Evolutionary conservation across 1,140 invertebrate genomes (phyloP).

Genomic region (Aphis gossypii): DNA sequence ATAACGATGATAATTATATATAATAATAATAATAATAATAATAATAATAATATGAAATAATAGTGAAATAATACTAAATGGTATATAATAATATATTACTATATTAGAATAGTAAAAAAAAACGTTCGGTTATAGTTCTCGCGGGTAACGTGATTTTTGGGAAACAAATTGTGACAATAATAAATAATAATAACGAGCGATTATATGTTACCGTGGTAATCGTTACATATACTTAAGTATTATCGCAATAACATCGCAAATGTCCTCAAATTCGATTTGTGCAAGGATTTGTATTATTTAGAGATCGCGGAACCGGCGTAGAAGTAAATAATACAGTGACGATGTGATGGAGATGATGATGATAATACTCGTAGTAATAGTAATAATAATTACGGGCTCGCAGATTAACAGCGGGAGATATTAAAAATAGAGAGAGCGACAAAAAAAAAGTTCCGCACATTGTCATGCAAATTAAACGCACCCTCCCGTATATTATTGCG

Average conservation of each 20-base stretch:
- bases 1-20: too few species aligned
- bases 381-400: constrained; percentile 17
- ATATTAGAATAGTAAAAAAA: neutral
- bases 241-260: too few species aligned
- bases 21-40: neutral
- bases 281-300: neutral
- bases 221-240: neutral
- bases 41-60: neutral
- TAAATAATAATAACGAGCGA: too few species aligned
- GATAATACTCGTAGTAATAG: neutral
- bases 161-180: neutral
- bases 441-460: constrained; percentile 25
- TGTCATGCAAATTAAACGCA: constrained; percentile 48
- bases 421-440: neutral
- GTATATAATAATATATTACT: neutral
- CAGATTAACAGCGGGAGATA: neutral
- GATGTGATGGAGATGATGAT: too few species aligned
- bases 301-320: neutral
- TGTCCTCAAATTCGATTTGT: neutral
- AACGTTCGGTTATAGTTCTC: neutral
- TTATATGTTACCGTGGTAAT: neutral
- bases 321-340: neutral
- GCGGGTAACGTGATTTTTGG: neutral
- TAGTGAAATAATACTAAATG: neutral
- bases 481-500: constrained; percentile 11